Base-by-base conservation (phyloP, 1,140 invertebrate genomes). In the Thalassaphorura encarpata region DNA sequence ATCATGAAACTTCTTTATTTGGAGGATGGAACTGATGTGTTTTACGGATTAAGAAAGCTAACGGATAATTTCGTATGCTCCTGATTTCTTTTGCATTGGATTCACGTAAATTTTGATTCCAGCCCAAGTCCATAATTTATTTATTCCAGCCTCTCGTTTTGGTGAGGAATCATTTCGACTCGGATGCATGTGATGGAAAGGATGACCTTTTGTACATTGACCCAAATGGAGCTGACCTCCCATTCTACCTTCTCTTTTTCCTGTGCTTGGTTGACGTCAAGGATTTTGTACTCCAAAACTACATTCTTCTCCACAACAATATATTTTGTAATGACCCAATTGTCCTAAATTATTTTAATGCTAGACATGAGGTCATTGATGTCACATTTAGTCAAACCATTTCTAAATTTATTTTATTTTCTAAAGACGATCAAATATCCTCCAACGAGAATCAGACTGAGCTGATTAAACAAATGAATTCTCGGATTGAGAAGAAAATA, bases 231-330 rank as follows among this genome's bases (percentile, higher is more conserved):
- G 6, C 39, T 5, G 55, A 57, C 23, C 24, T 33, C 21, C 55
- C 55, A 8, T 57, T 41, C 55, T 57, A 57, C 27, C 23, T 57
- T 13, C 48, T 57, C 5, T 57, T 57, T 26, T 45, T 46, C 27
- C 23, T 50, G 8, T 57, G 55, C 48, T 48, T 57, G 5, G 39
- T 41, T 3, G 48, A 57, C 39, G 42, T 57, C n/a, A 51, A 57
- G 39, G 26, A 33, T 24, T 57, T 29, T 31, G 19, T 42, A 2
- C 52, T 58, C 13, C 4, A 27, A 8, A 52, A 47, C 56, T 46
- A 45, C 27, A 50, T 50, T 3, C n/a, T 31, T n/a, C 18, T 58
- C 4, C 52, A 52, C 50, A 43, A 46, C 21, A 27, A 43, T 13
- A 3, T 58, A 3, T 58, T 27, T 31, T 6, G 56, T 45, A 46